Percentiles rank a stretch among this genome's conserved stretches.
phyloP scores from a whole-genome alignment of 2,113 vertebrate genomes.

The Polypterus bichir region DNA sequence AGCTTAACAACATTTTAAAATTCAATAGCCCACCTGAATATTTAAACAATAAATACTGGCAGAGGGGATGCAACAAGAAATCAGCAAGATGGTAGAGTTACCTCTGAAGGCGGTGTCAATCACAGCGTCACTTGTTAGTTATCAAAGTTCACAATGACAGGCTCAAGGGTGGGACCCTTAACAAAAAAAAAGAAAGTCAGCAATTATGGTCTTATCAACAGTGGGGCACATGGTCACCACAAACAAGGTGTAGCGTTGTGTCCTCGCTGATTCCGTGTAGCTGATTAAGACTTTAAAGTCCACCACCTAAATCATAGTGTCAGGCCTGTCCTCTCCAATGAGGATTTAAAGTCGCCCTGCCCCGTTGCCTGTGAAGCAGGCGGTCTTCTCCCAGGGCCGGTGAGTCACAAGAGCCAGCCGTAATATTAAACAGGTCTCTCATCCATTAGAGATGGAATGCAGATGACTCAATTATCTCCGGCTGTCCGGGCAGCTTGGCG shows the following conservation, averaged over 20 bases:
- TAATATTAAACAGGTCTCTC: slow-evolving; percentile 35
- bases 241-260: slow-evolving; percentile 41
- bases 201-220: no score
- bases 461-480: slow-evolving; percentile 57
- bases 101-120: slow-evolving; percentile 83
- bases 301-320: slow-evolving; percentile 53
- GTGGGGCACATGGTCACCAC: slow-evolving; percentile 46
- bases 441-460: slow-evolving; percentile 50
- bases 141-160: no score
- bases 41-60: slow-evolving; percentile 63
- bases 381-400: slow-evolving; percentile 16
- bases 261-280: slow-evolving; percentile 38
- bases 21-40: slow-evolving; percentile 87
- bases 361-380: slow-evolving; percentile 18
- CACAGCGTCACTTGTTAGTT: slow-evolving; percentile 42
- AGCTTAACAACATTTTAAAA: slow-evolving; percentile 69
- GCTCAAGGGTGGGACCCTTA: no score
- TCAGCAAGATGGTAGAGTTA: slow-evolving; percentile 74
- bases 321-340: slow-evolving; percentile 25
- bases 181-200: no score
- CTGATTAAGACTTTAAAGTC: slow-evolving; percentile 60
- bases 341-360: slow-evolving; percentile 21
- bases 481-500: slow-evolving; percentile 28
- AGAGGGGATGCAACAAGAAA: slow-evolving; percentile 28
- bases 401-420: slow-evolving; percentile 12